Base-by-base conservation (phyloP, 1,140 invertebrate genomes). In the Condylostylus longicornis region DNA sequence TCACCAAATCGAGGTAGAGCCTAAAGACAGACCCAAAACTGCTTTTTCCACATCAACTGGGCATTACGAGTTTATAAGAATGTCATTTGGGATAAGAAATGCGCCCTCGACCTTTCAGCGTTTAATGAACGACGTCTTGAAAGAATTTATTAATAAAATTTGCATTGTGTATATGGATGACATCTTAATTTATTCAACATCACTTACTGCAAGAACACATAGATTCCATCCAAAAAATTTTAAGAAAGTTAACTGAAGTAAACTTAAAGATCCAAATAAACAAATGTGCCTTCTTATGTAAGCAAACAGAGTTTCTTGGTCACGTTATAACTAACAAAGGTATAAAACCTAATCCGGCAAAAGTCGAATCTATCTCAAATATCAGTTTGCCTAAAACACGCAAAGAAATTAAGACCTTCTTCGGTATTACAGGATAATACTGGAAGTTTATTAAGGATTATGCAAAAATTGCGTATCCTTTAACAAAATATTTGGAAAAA, bases 81-180 rank as follows among this genome's bases (percentile, higher is more conserved):
- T 67, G 53, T 49, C 53, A 18, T 64, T 65, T 38, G 61, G 58
- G 12, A 32, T 65, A 18, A 55, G 56, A 48, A 59, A 57, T 37
- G 53, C 57, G 10, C 53, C 54, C 18, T 42, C 50, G 8, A 62
- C 53, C 14, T 66, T 67, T 47, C 56, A 67, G 50, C 32, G 54
- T 17, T 38, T 54, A n/a, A 66, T 67, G 53, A 49, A 69, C 38
- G 39, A 27, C n/a, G 44, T 51, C 18, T 41, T 54, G 10, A 43
- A 37, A 19, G 48, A 48, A 18, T 33, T 50, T 38, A 45, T 50
- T 40, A 47, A 48, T 25, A 47, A 41, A 36, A 32, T 42, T 23
- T 49, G 46, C 34, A 43, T 57, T 28, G 49, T 57, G 12, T 60
- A 62, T 37, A 27, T 55, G 10, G 53, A 62, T 34, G 51, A 62